Evolutionary conservation across 2,113 vertebrate genomes (phyloP).

Genomic region (Actenoides hombroni): DNA sequence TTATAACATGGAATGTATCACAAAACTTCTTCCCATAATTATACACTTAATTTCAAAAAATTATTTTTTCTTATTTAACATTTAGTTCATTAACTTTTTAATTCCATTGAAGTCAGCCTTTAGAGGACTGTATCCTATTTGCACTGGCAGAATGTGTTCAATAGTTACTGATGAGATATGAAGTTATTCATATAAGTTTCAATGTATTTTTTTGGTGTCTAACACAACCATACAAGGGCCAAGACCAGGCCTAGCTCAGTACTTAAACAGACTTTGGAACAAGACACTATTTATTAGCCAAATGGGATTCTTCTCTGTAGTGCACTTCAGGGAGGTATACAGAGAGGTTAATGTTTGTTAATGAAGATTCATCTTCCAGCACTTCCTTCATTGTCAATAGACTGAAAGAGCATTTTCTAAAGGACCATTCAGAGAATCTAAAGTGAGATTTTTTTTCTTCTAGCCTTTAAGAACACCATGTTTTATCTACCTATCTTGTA

Average conservation of each 20-base stretch:
- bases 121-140: neutral
- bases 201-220: neutral
- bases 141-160: neutral
- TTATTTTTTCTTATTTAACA: neutral
- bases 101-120: neutral
- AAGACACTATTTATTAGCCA: neutral
- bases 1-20: neutral
- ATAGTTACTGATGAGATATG: neutral
- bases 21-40: neutral
- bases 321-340: neutral
- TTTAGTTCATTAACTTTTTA: neutral
- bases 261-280: neutral
- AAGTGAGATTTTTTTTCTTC: neutral
- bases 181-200: neutral
- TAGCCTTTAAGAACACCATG: neutral
- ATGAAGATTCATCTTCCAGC: constrained; percentile 35
- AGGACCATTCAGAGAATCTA: neutral
- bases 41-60: neutral
- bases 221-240: neutral
- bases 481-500: constrained; percentile 2
- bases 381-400: neutral
- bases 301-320: neutral
- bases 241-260: neutral
- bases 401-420: constrained; percentile 5
- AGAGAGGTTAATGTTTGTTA: neutral